Percentiles rank a stretch among this genome's conserved stretches.
These are phyloP conservation scores for Ditula angustiorana DNA, from an alignment of 2,888 invertebrate species.

Conservation along the genomic window DNA sequence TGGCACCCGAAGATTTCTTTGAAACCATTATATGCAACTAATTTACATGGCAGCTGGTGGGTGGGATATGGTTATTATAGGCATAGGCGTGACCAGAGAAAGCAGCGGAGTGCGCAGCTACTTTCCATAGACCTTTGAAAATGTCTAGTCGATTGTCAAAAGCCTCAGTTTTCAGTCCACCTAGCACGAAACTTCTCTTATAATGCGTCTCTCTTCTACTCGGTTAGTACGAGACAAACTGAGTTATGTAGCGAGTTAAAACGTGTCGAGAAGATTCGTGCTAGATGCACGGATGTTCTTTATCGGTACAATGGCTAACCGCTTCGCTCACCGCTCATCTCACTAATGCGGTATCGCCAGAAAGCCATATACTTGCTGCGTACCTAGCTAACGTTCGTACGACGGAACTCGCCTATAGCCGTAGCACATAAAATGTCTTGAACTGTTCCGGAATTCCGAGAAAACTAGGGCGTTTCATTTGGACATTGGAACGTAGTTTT, in stretches of 20 bases:
- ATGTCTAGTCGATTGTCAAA: too few species aligned
- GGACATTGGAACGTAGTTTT: conserved; percentile 9
- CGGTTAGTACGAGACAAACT: too few species aligned
- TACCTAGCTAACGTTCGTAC: conserved; percentile 11
- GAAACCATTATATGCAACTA: neutral
- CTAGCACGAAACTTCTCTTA: too few species aligned
- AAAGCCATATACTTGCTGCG: neutral
- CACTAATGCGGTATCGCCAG: neutral
- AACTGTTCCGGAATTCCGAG: conserved; percentile 13
- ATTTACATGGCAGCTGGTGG: neutral
- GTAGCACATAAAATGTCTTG: neutral
- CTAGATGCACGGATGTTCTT: neutral
- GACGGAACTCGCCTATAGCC: neutral
- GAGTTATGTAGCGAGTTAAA: too few species aligned
- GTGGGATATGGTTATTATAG: neutral
- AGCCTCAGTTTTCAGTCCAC: too few species aligned
- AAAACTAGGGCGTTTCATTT: conserved; percentile 8
- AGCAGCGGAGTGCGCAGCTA: too few species aligned
- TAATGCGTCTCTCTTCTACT: too few species aligned
- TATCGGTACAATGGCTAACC: neutral
- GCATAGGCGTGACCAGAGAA: too few species aligned
- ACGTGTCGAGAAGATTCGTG: too few species aligned
- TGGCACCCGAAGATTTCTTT: neutral
- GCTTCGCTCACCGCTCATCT: neutral
- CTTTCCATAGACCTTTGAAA: too few species aligned